These are phyloP conservation scores for Galaxias olidus DNA, from an alignment of 2,797 vertebrate species.

Conservation along the genomic window DNA sequence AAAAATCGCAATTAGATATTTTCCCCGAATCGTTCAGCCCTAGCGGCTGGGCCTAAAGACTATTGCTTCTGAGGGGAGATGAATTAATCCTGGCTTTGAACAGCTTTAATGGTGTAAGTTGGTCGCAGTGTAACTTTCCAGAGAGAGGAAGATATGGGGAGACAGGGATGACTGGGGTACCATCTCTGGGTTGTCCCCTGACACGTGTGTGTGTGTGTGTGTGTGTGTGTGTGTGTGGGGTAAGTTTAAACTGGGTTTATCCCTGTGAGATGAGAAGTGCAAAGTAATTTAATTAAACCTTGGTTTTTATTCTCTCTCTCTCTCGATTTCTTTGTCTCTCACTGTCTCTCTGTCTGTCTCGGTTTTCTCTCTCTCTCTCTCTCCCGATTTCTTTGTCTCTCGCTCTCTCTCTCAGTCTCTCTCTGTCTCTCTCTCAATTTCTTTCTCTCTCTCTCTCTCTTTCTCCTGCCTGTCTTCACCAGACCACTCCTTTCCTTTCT, in stretches of 20 bases:
- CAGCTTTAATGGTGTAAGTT: constrained; percentile 18
- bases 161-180: not conserved
- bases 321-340: not conserved
- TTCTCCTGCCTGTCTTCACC: too few species aligned
- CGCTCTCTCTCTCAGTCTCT: not conserved
- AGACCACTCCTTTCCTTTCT: not conserved
- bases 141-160: too few species aligned
- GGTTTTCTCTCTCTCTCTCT: not conserved
- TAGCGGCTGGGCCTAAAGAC: not conserved
- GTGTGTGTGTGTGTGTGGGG: constrained; percentile 1
- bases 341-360: not conserved
- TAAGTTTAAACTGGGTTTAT: not conserved
- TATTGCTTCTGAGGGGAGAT: constrained; percentile 4
- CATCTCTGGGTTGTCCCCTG: not conserved
- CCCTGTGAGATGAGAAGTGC: not conserved
- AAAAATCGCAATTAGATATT: too few species aligned
- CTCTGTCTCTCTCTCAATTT: not conserved
- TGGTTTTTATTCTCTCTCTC: not conserved
- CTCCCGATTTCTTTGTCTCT: not conserved
- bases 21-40: too few species aligned
- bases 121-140: not conserved
- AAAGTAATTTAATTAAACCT: not conserved
- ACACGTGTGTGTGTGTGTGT: not conserved
- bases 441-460: not conserved
- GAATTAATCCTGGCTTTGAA: constrained; percentile 15